These are phyloP conservation scores for Idaea biselata DNA, from an alignment of 2,888 invertebrate genomes.

Conservation along the genomic window DNA sequence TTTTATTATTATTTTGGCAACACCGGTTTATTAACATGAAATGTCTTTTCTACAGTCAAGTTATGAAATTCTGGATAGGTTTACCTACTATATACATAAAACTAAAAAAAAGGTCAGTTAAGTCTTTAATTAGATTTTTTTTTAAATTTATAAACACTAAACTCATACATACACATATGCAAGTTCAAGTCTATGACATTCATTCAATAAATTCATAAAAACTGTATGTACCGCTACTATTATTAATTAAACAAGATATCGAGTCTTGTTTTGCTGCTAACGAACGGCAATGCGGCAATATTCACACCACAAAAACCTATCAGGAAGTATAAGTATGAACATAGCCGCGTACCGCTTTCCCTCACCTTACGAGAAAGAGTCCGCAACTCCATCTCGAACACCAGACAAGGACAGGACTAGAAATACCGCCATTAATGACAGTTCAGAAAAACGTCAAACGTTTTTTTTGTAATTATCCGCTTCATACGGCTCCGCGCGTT, in stretches of 20 bases:
- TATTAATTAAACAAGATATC: no score
- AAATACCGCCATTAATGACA: constrained; percentile 17
- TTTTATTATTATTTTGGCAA: not conserved
- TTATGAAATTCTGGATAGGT: not conserved
- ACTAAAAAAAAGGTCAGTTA: no score
- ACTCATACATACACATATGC: not conserved
- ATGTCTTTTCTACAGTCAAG: not conserved
- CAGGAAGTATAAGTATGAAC: no score
- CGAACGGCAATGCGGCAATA: no score
- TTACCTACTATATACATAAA: no score
- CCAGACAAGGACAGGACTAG: constrained; percentile 20
- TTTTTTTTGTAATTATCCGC: constrained; percentile 1
- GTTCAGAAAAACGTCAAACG: constrained; percentile 15
- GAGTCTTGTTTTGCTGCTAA: no score
- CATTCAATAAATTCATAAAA: constrained; percentile 7
- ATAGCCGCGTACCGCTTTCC: constrained; percentile 3
- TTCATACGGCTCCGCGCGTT: not conserved
- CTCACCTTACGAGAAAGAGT: constrained; percentile 4
- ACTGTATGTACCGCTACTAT: not conserved
- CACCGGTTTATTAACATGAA: not conserved
- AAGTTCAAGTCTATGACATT: constrained; percentile 7
- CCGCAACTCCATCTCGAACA: constrained; percentile 13
- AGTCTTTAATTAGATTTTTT: not conserved
- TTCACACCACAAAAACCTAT: no score
- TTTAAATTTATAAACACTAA: not conserved